Conservation (phyloP, 2,888 invertebrate species). For the Eucera pruinosa region DNA sequence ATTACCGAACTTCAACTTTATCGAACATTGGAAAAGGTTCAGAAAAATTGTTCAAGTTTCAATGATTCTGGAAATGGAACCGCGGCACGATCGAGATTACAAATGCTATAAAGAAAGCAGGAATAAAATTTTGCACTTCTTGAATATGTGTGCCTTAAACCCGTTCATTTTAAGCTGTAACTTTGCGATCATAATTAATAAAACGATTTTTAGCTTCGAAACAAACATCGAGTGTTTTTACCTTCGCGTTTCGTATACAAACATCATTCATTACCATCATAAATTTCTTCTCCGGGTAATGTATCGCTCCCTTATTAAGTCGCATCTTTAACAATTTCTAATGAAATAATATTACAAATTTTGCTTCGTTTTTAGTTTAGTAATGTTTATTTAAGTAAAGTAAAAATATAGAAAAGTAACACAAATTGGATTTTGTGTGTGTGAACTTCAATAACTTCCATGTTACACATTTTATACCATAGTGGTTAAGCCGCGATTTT, state of each 20-base stretch:
- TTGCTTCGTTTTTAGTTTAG: too few relatives aligned
- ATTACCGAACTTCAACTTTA: too few relatives aligned
- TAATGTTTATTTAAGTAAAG: too few relatives aligned
- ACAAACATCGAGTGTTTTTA: conserved; percentile 28
- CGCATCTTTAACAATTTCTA: not conserved
- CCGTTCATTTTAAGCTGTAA: conserved; percentile 16
- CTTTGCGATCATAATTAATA: conserved; percentile 31
- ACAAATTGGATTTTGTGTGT: too few relatives aligned
- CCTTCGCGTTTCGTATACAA: conserved; percentile 44
- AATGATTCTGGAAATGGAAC: not conserved
- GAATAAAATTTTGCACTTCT: conserved; percentile 13
- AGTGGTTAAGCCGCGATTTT: too few relatives aligned
- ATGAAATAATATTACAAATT: too few relatives aligned
- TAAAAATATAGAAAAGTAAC: too few relatives aligned
- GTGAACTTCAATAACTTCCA: too few relatives aligned
- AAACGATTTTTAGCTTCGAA: conserved; percentile 13
- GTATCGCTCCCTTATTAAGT: not conserved
- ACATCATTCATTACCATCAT: conserved; percentile 68
- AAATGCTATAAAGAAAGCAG: conserved; percentile 4
- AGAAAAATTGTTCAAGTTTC: too few relatives aligned
- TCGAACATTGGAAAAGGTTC: too few relatives aligned
- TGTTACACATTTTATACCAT: too few relatives aligned
- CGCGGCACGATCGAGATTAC: not conserved
- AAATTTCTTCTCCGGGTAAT: conserved; percentile 22
- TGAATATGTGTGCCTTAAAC: not conserved